Evolutionary conservation across 2,888 invertebrate species (phyloP).

Genomic region (Megamerina dolium): DNA sequence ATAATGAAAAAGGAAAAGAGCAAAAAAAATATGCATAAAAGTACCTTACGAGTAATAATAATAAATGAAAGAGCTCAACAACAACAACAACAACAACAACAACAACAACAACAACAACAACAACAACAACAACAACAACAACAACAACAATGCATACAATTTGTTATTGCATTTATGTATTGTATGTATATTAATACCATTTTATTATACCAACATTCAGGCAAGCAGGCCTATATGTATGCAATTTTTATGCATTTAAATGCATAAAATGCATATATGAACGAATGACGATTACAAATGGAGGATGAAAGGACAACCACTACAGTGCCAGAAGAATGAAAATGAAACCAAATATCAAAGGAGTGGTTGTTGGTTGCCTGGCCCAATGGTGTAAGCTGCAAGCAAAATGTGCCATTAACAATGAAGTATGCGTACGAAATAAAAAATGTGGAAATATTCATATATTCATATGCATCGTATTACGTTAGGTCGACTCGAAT

Average conservation of each 20-base stretch:
- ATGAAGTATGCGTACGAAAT: too few relatives aligned
- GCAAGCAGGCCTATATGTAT: constrained; percentile 8
- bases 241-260: constrained; percentile 21
- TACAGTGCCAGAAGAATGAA: constrained; percentile 2
- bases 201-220: background rate
- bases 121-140: too few relatives aligned
- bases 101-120: background rate
- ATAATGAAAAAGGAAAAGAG: background rate
- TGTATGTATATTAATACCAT: too few relatives aligned
- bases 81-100: background rate
- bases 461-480: too few relatives aligned
- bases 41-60: too few relatives aligned
- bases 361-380: too few relatives aligned
- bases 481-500: too few relatives aligned
- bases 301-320: constrained; percentile 9
- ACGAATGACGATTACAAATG: constrained; percentile 16
- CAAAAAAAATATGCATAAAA: too few relatives aligned
- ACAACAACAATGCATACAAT: background rate
- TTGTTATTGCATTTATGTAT: too few relatives aligned
- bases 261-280: constrained; percentile 12
- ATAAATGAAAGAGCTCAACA: background rate
- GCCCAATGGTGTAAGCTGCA: too few relatives aligned
- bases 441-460: background rate
- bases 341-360: constrained; percentile 4
- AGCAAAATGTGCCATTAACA: too few relatives aligned